Evolutionary conservation across 1,140 invertebrate species (phyloP).

Genomic region (Listronotus oregonensis): DNA sequence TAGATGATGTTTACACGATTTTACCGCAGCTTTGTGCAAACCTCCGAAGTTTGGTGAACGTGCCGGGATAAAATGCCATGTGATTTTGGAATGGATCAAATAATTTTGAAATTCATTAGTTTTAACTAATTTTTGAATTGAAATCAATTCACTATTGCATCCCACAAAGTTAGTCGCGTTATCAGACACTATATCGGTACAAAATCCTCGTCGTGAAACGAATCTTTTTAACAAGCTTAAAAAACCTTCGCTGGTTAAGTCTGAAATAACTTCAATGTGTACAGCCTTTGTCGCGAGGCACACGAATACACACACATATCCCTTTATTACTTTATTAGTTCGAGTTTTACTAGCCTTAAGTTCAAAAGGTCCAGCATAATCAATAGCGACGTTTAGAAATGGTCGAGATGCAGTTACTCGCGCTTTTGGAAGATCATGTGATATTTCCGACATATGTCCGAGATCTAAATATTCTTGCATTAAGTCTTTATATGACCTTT

Average conservation of each 20-base stretch:
- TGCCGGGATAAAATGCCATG: slow-evolving; percentile 58
- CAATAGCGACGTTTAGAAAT: neutral
- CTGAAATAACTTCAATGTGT: slow-evolving; percentile 9
- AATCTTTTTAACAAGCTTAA: neutral
- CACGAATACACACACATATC: slow-evolving; percentile 5
- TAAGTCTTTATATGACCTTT: too few species aligned
- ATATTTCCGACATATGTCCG: slow-evolving; percentile 26
- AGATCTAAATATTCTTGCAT: too few species aligned
- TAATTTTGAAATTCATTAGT: too few species aligned
- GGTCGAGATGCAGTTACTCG: slow-evolving; percentile 32
- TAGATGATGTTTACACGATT: slow-evolving; percentile 54
- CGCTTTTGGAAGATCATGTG: slow-evolving; percentile 48
- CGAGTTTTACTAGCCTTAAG: slow-evolving; percentile 3
- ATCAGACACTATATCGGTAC: too few species aligned
- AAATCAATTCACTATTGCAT: too few species aligned
- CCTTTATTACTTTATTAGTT: slow-evolving; percentile 6
- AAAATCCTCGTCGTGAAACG: too few species aligned
- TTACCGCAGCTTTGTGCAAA: slow-evolving; percentile 55
- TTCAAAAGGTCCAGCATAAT: slow-evolving; percentile 5
- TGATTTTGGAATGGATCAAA: too few species aligned
- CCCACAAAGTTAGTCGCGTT: too few species aligned
- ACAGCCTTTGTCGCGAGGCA: slow-evolving; percentile 12
- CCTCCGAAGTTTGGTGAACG: slow-evolving; percentile 56
- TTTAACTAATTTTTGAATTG: too few species aligned
- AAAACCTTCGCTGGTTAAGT: slow-evolving; percentile 12